Conservation (phyloP, 2,888 invertebrate species). For the Pediacus dermestoides region DNA sequence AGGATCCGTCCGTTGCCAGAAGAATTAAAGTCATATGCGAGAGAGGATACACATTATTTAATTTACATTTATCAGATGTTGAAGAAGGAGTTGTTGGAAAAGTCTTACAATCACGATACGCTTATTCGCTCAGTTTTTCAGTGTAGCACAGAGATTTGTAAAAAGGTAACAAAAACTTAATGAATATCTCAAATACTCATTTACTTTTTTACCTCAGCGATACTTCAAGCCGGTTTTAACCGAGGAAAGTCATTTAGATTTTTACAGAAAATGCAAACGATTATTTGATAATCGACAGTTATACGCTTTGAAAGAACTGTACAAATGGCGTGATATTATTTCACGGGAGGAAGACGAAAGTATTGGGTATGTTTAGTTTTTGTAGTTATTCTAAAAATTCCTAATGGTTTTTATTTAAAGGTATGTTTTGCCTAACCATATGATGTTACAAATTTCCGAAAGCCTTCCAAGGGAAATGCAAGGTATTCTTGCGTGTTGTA, state of each 20-base stretch:
- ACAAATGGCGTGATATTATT: constrained; percentile 81
- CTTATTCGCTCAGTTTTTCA: constrained; percentile 68
- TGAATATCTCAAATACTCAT: constrained; percentile 5
- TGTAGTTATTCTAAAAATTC: background rate
- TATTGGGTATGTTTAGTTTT: constrained; percentile 55
- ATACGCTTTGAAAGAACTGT: constrained; percentile 76
- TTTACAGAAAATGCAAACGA: constrained; percentile 75
- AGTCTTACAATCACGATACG: constrained; percentile 59
- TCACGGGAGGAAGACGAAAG: constrained; percentile 92
- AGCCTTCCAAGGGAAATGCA: constrained; percentile 85
- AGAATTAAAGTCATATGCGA: constrained; percentile 79
- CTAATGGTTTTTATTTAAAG: constrained; percentile 47
- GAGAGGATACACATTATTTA: constrained; percentile 92
- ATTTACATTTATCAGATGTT: constrained; percentile 82
- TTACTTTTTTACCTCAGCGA: constrained; percentile 54
- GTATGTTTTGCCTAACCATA: constrained; percentile 93
- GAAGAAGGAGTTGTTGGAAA: constrained; percentile 68
- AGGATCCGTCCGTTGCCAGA: constrained; percentile 83
- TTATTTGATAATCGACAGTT: constrained; percentile 82
- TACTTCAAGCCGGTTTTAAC: constrained; percentile 74
- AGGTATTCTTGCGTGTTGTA: constrained; percentile 89
- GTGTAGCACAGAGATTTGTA: constrained; percentile 71
- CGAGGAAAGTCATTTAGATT: constrained; percentile 67
- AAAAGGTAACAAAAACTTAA: constrained; percentile 50
- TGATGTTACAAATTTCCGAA: constrained; percentile 88